Conservation (phyloP, 2,797 vertebrate genomes). For the Mus minutoides region DNA sequence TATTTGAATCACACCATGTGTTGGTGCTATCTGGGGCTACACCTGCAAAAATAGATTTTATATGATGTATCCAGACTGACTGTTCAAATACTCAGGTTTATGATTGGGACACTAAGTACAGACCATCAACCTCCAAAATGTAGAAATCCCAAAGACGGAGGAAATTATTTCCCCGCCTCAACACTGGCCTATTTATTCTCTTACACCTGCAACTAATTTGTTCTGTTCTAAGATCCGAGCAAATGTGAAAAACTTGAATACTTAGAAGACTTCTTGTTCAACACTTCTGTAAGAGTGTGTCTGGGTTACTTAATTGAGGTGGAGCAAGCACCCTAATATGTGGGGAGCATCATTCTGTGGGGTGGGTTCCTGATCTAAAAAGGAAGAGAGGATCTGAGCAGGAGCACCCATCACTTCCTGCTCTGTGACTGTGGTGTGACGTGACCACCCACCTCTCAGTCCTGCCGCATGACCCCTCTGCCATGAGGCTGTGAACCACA, state of each 20-base stretch:
- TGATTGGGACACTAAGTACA: not conserved
- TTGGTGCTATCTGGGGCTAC: not conserved
- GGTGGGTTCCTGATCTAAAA: not conserved
- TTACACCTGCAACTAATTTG: slow-evolving; percentile 40
- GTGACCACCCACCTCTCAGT: not conserved
- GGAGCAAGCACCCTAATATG: not conserved
- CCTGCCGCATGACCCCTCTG: accelerated
- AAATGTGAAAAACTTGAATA: not conserved
- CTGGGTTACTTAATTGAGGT: not conserved
- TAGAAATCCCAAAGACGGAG: not conserved
- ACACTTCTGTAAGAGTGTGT: not conserved
- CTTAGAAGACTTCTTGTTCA: not conserved
- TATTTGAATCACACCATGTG: not conserved
- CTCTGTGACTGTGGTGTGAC: not conserved
- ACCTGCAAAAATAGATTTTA: not conserved
- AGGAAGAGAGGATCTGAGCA: not conserved
- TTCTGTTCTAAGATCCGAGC: not conserved
- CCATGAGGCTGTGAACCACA: too few species aligned
- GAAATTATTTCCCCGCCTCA: not conserved
- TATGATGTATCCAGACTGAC: not conserved
- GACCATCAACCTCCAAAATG: not conserved
- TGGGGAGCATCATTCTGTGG: not conserved
- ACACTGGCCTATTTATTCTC: slow-evolving; percentile 46
- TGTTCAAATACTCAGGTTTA: not conserved
- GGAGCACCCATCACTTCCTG: not conserved